Evolutionary conservation across 2,113 vertebrate genomes (phyloP), one percentile per base, ranked within the genome.

Genomic region (Pimephales promelas): DNA sequence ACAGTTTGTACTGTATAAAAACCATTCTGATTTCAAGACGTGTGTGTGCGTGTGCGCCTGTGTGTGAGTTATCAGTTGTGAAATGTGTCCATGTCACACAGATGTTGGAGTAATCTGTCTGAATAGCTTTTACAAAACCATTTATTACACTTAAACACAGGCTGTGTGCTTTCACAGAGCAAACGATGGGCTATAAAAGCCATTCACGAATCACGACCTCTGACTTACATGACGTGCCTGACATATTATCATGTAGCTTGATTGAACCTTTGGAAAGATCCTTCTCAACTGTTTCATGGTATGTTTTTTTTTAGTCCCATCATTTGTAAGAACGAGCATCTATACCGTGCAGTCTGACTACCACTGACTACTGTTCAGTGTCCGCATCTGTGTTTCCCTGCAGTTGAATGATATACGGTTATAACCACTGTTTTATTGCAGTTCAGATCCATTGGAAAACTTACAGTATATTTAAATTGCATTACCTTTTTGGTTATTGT

Each of bases 101-200:
- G 81, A 86, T 52, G 56, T 34, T 40, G 61, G 11, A 79, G 62
- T 54, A 59, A 82, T 66, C 59, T 74, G 18, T 40, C 77, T 22
- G 40, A 34, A 47, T 26, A 81, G 90, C 91, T 93, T 91, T 94
- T 91, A 92, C 75, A 84, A 76, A 88, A 84, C 88, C 89, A 91
- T 93, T 93, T 91, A 87, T 90, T 90, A 86, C 90, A 91, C 89
- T 91, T 90, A 87, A 88, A 88, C 84, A 84, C 90, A 62, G 57
- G 4, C 56, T 76, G 74, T 74, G 85, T 86, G 88, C 90, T 89
- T 89, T 89, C 84, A 86, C 84, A 89, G 91, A 87, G 92, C 90
- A 89, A 86, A 88, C 83, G 84, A 85, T 87, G 88, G 81, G 84
- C 82, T 84, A 83, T 86, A 88, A 90, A 87, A 85, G 86, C 83